A percentile compares a stretch with the other conserved stretches of the same genome.
These are phyloP conservation scores for Peromyscus maniculatus DNA, from an alignment of 2,113 vertebrate genomes.

Conservation along the genomic window DNA sequence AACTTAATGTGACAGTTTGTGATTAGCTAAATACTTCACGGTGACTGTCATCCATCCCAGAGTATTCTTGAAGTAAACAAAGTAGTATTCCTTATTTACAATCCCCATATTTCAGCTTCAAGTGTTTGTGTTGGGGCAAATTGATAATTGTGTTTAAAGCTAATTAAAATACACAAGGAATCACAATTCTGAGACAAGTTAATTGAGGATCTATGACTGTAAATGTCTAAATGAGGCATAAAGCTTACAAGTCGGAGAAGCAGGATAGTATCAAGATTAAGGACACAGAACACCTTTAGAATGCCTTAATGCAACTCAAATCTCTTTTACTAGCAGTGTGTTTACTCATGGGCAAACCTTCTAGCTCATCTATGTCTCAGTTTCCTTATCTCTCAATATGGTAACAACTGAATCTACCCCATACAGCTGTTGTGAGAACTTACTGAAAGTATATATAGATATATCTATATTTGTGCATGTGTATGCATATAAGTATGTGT, in stretches of 20 bases:
- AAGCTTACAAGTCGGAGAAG: background rate
- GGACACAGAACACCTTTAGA: background rate
- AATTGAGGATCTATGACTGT: conserved; percentile 13
- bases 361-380: background rate
- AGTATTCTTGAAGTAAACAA: background rate
- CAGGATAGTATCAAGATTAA: background rate
- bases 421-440: background rate
- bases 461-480: background rate
- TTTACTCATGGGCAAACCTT: background rate
- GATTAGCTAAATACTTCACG: background rate
- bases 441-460: background rate
- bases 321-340: background rate
- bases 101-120: background rate
- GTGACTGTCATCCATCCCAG: background rate
- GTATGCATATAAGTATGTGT: background rate
- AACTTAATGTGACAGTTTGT: background rate
- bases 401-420: background rate
- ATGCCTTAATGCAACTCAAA: background rate
- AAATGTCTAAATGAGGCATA: background rate
- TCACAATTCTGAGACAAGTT: conserved; percentile 26
- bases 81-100: background rate
- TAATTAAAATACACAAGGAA: conserved; percentile 1
- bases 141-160: conserved; percentile 4
- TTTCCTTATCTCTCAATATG: conserved; percentile 47
- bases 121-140: background rate